Percentiles rank a stretch among this genome's conserved stretches.
Conservation (phyloP, 2,797 vertebrate species). For the Synanceia verrucosa region DNA sequence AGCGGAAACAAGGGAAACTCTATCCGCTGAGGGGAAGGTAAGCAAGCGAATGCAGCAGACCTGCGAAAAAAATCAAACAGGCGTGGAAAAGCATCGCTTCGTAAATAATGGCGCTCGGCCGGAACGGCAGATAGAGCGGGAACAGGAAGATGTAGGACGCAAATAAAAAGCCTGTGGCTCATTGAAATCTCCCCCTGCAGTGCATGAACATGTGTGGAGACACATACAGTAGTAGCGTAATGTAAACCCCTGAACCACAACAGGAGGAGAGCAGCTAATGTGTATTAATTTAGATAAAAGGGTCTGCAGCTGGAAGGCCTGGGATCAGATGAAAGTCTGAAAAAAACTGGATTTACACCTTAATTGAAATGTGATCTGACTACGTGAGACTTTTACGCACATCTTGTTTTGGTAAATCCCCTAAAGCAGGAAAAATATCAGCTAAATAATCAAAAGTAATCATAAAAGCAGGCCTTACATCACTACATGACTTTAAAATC, state of each 20-base stretch:
- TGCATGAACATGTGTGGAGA: conserved; percentile 13
- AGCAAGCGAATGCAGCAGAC: conserved; percentile 38
- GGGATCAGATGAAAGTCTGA: not conserved
- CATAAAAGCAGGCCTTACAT: no score
- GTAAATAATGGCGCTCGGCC: conserved; percentile 54
- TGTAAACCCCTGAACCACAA: conserved; percentile 10
- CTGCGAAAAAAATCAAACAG: conserved; percentile 56
- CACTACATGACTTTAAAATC: not conserved
- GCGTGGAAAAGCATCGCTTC: conserved; percentile 46
- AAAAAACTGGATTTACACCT: no score
- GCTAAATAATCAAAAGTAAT: no score
- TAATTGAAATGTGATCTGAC: no score
- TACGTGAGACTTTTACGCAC: not conserved
- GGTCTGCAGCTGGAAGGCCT: not conserved
- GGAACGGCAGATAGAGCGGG: conserved; percentile 48
- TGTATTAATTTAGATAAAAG: conserved; percentile 24
- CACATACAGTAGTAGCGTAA: conserved; percentile 10
- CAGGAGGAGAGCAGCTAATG: not conserved
- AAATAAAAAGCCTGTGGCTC: conserved; percentile 38
- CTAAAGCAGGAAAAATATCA: not conserved
- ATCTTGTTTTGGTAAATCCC: not conserved
- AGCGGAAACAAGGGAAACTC: conserved; percentile 54
- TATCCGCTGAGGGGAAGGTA: conserved; percentile 29
- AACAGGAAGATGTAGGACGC: conserved; percentile 34
- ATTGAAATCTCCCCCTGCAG: conserved; percentile 19